phyloP scores from a whole-genome alignment of 2,888 invertebrate species.

The Syritta pipiens region DNA sequence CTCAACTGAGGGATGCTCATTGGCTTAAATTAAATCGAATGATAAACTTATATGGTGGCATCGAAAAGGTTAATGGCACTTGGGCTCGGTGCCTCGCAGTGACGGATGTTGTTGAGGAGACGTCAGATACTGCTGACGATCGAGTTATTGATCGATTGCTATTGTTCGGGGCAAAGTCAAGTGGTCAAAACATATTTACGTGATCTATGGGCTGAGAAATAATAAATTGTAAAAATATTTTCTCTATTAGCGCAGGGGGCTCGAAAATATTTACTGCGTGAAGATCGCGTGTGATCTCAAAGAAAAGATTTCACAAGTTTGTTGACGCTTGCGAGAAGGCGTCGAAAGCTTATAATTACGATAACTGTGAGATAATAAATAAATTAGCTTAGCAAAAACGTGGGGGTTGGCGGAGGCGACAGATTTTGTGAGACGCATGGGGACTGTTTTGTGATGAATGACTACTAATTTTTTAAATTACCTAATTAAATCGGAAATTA shows the following conservation, averaged over 20 bases:
- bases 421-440: no score
- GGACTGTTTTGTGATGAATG: no score
- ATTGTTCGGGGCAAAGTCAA: no score
- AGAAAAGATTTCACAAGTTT: neutral
- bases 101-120: neutral
- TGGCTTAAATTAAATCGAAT: slow-evolving; percentile 19
- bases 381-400: no score
- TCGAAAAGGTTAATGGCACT: slow-evolving; percentile 45
- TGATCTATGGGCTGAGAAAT: no score
- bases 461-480: no score
- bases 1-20: neutral
- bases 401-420: no score
- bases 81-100: neutral
- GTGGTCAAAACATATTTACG: no score
- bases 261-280: no score
- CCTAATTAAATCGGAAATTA: no score
- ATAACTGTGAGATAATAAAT: neutral
- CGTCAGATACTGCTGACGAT: no score
- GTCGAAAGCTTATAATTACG: neutral
- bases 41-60: slow-evolving; percentile 18
- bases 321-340: neutral
- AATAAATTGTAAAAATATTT: slow-evolving; percentile 19
- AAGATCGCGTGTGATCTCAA: neutral
- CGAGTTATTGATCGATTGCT: neutral
- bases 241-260: neutral